Conservation (phyloP, 2,888 invertebrate species). For the Agriotes lineatus region DNA sequence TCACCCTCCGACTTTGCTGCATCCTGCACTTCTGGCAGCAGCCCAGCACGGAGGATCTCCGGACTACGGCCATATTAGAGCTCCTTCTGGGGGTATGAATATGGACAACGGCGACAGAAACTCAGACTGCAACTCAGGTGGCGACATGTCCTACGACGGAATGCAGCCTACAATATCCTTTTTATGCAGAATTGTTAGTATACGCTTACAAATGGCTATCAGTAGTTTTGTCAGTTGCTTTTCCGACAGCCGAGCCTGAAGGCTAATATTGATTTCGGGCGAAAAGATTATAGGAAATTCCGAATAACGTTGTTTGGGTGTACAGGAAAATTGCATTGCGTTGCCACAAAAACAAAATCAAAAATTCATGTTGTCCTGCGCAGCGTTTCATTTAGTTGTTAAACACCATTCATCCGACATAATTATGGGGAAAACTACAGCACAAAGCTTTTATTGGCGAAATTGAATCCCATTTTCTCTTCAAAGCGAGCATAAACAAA, state of each 20-base stretch:
- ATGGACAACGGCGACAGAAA: constrained; percentile 88
- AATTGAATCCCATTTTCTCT: constrained; percentile 24
- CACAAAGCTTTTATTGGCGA: constrained; percentile 15
- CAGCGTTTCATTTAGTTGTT: constrained; percentile 2
- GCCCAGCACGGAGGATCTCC: constrained; percentile 86
- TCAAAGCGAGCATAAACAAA: constrained; percentile 16
- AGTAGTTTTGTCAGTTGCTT: background rate
- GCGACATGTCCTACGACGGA: constrained; percentile 91
- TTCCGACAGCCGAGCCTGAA: background rate
- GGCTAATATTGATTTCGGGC: background rate
- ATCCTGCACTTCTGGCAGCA: constrained; percentile 86
- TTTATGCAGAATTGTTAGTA: constrained; percentile 69
- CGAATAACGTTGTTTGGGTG: too few species aligned
- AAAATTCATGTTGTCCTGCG: background rate
- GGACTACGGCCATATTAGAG: constrained; percentile 81
- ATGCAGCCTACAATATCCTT: constrained; percentile 97
- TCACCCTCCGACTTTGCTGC: constrained; percentile 86
- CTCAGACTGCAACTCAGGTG: constrained; percentile 92
- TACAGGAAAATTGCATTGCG: too few species aligned
- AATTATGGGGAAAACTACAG: constrained; percentile 22
- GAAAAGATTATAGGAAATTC: background rate
- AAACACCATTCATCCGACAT: constrained; percentile 3
- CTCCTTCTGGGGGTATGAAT: constrained; percentile 67
- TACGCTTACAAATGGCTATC: background rate
- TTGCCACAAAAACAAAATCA: background rate